Evolutionary conservation across 1,140 invertebrate species (phyloP), one percentile per base, ranked within the genome.

Genomic region (Zaprionus taronus): DNA sequence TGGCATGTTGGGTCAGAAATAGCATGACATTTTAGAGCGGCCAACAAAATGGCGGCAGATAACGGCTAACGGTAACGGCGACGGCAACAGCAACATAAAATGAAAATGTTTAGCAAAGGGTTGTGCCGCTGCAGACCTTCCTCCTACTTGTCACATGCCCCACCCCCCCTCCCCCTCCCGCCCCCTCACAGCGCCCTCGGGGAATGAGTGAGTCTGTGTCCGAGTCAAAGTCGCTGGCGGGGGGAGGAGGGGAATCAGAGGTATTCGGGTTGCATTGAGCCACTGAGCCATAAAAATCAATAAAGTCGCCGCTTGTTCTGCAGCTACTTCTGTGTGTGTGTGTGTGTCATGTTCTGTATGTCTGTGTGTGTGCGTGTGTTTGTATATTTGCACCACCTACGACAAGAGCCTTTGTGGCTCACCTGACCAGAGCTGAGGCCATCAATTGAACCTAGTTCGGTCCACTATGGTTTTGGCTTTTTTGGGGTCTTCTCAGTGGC

Each of bases 1-100:
- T 84, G 84, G 81, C 84, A 89, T 89, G 81, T 84, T 89, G 84
- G 84, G 84, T 89, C 84, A 83, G 81, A 89, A 87, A 87, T 87
- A 87, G 84, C 84, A 81, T 87, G 84, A 89, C 84, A 81, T 79
- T 89, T 76, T 89, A 62, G 65, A 77, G 71, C 81, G 61, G 63
- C 67, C 67, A 73, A 76, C 84, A 84, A 87, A 87, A 89, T 89
- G 84, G 75, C 81, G 81, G 58, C 79, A 83, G 84, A 89, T 79
- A 84, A 73, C 75, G 63, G 55, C 51, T 57, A 65, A 64, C 66
- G 38, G 58, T n/a, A 28, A 38, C 26, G 6, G 51, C 7, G 60
- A 36, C 38, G 49, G 24, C 24, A 55, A 55, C 51, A 47, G 49
- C 62, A 66, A 65, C 67, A 79, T 79, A 89, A 83, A 89, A 87